Conservation (phyloP, 2,888 invertebrate genomes). For the Zonitis immaculata region DNA sequence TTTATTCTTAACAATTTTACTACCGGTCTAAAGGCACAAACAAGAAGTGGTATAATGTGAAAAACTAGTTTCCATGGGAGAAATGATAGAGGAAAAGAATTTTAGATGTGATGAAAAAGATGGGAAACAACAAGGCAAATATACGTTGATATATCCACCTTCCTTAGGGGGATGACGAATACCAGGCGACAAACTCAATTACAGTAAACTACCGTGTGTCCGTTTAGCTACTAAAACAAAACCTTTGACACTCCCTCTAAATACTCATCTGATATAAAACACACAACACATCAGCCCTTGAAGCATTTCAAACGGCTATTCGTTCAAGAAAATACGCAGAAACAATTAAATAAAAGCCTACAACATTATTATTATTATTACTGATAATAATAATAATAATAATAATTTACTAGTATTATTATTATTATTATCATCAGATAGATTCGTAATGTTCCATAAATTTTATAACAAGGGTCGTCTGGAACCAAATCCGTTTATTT, state of each 20-base stretch:
- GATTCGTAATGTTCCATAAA: constrained; percentile 1
- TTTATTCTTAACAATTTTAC: background rate
- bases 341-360: background rate
- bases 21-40: constrained; percentile 12
- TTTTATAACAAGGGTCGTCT: constrained; percentile 9
- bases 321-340: background rate
- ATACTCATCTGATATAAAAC: constrained; percentile 3
- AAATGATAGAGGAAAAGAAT: constrained; percentile 14
- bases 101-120: background rate
- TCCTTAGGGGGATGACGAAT: constrained; percentile 38
- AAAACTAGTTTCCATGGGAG: constrained; percentile 24
- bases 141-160: constrained; percentile 18
- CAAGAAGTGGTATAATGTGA: constrained; percentile 22
- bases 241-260: constrained; percentile 33
- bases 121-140: constrained; percentile 17
- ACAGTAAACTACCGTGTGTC: constrained; percentile 43
- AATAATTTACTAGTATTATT: too few species aligned
- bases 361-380: too few species aligned
- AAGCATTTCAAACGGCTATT: constrained; percentile 4
- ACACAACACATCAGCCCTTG: constrained; percentile 6
- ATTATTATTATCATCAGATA: background rate
- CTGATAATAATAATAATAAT: too few species aligned
- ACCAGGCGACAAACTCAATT: constrained; percentile 42
- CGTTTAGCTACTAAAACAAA: constrained; percentile 25
- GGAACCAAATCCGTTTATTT: constrained; percentile 7